Conservation (phyloP, 2,113 vertebrate species). For the Micromys minutus region DNA sequence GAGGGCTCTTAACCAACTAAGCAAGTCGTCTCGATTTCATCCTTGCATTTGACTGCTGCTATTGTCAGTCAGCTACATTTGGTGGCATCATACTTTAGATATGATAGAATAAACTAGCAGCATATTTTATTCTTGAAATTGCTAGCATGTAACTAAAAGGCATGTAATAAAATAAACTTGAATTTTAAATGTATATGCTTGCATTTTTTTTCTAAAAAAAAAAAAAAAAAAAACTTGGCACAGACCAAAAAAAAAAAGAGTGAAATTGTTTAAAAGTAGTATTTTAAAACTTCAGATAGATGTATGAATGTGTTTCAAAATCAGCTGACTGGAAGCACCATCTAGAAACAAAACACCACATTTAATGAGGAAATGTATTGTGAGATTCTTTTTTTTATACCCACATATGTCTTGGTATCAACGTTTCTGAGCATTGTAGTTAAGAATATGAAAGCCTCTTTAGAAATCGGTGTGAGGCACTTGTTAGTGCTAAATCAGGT, state of each 20-base stretch:
- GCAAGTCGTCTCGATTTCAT: background rate
- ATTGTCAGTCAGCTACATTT: conserved; percentile 4
- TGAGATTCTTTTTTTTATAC: conserved; percentile 12
- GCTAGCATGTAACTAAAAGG: conserved; percentile 12
- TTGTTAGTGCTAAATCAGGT: conserved; percentile 19
- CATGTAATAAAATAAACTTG: background rate
- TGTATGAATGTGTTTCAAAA: conserved; percentile 19
- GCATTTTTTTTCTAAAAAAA: too few relatives aligned
- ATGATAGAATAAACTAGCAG: background rate
- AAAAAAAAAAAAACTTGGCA: background rate
- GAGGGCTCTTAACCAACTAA: conserved; percentile 16
- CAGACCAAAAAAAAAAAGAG: background rate
- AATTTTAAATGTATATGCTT: conserved; percentile 60
- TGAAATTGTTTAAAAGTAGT: conserved; percentile 43
- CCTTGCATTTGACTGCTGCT: background rate
- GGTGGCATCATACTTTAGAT: background rate
- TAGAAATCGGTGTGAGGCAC: background rate
- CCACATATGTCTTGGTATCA: background rate
- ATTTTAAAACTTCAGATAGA: conserved; percentile 31
- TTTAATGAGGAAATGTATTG: background rate
- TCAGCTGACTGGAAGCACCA: background rate
- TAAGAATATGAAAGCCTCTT: conserved; percentile 14
- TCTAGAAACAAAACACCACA: background rate
- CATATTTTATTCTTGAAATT: conserved; percentile 13
- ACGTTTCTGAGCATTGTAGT: background rate